Percentiles rank a stretch among this genome's conserved stretches.
Evolutionary conservation across 37 sponge, comb jelly and placozoan species (phyloP).

Genomic region (Diacarnus erythraeanus): DNA sequence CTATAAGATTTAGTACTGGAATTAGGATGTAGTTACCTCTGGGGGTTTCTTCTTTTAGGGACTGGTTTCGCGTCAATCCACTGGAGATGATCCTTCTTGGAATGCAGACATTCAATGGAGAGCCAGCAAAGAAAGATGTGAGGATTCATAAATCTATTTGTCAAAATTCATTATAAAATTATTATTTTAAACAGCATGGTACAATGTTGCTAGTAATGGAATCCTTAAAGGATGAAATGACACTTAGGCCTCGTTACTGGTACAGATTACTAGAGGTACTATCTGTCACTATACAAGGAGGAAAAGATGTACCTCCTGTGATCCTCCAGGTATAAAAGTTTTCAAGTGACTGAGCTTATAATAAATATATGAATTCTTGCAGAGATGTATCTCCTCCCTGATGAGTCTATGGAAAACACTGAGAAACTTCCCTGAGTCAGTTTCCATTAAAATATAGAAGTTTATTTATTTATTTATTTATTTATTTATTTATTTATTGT

Average conservation of each 20-base stretch:
- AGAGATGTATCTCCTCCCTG: constrained; percentile 48
- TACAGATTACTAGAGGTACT: constrained; percentile 37
- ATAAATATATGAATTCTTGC: background rate
- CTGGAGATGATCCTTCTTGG: constrained; percentile 80
- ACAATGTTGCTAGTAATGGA: constrained; percentile 70
- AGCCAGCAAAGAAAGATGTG: constrained; percentile 60
- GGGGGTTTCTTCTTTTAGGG: constrained; percentile 39
- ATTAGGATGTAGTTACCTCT: background rate
- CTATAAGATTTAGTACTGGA: background rate
- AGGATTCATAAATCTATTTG: background rate
- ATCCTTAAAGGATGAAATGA: constrained; percentile 34
- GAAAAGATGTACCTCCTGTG: constrained; percentile 18
- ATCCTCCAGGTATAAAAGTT: constrained; percentile 37
- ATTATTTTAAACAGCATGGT: constrained; percentile 53
- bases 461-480: too few relatives aligned
- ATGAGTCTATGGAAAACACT: constrained; percentile 29
- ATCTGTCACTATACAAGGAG: background rate
- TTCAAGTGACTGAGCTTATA: too few relatives aligned
- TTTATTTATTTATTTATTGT: too few relatives aligned
- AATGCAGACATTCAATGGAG: constrained; percentile 34
- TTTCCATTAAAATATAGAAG: too few relatives aligned
- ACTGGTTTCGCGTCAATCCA: constrained; percentile 85
- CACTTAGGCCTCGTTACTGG: constrained; percentile 60
- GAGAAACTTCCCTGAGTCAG: constrained; percentile 31
- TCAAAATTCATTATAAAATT: background rate